Evolutionary conservation across 1,140 invertebrate species (phyloP), one percentile per base, ranked within the genome.

Genomic region (Choristoneura fumiferana): DNA sequence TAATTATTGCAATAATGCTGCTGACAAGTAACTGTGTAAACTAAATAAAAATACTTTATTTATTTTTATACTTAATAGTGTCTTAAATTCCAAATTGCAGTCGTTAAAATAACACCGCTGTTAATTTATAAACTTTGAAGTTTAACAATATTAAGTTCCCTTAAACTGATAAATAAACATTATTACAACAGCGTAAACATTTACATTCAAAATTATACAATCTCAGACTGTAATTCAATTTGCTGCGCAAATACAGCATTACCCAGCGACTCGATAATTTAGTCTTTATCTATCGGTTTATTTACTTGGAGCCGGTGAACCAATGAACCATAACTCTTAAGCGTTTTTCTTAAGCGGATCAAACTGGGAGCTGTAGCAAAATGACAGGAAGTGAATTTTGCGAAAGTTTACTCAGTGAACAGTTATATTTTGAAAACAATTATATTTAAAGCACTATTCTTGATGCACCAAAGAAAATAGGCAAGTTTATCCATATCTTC

Each of bases 171-270:
- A 61, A 65, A 61, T 58, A 66, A 66, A 62, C 60, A 60, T 62
- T 58, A 66, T 62, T 58, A 57, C 56, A 60, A 62, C 58, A 57
- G 33, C n/a, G 53, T 60, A 66, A 66, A 66, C 49, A 66, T 66
- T 66, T 66, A 58, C 64, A 59, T 66, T 62, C 57, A 57, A 62
- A 66, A 66, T 66, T 62, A 66, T 62, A 66, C 64, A 66, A 60
- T 66, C 60, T 62, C 35, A 40, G 62, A 17, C 52, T 59, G 57
- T 66, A 60, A 66, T 66, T 62, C 60, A 62, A 66, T 66, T 66
- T 62, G 54, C 60, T 66, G 18, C 12, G 64, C 54, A 66, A 66
- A 66, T 62, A 59, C 59, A 52, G 43, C 56, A 59, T 62, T 37
- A 59, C 54, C 35, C 5, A 40, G 36, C 43, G 29, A 55, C 49